Evolutionary conservation across 2,113 vertebrate species (phyloP), one percentile per base, ranked within the genome.

Genomic region (Entomyzon cyanotis): DNA sequence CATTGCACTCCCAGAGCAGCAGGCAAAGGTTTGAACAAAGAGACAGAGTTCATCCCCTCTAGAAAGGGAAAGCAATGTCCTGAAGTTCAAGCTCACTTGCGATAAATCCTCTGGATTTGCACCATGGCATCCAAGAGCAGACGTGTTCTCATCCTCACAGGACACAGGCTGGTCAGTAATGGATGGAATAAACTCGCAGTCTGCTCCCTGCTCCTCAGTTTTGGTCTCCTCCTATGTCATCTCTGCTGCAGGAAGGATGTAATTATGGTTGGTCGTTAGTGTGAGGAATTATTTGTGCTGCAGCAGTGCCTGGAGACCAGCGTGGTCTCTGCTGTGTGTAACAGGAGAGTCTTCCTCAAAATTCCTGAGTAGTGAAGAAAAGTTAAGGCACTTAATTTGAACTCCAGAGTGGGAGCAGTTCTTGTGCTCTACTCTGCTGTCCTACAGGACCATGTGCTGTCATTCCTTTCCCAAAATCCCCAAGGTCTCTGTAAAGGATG

Each of bases 191-290:
- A 94, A 35, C 55, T 76, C 11, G 12, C 65, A 78, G 44, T 67
- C 47, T 62, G 81, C 67, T 94, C 67, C 63, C 64, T 75, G 71
- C 83, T 95, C 79, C 64, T 94, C 55, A 4, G 27, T 78, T 84
- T 59, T 77, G 71, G 33, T 93, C 28, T 84, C 77, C 85, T 94
- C 69, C 20, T 41, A 50, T 95, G 93, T 90, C 85, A 93, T 56
- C 79, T 49, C 31, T 59, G 9, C 79, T 84, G 59, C 92, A 93
- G 95, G 94, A 96, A 95, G 93, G 95, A 90, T 90, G 87, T 94
- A 93, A 93, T 95, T 93, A 86, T 68, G 88, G 87, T 60, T 60
- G 82, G 60, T 96, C 9, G 3, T 94, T 92, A 88, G 79, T 39
- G 90, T 81, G 75, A 49, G 16, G 93, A 88, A 80, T 94, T 90